A percentile compares a stretch with the other conserved stretches of the same genome.
phyloP scores from a whole-genome alignment of 2,113 vertebrate genomes.

The Saccopteryx leptura region DNA sequence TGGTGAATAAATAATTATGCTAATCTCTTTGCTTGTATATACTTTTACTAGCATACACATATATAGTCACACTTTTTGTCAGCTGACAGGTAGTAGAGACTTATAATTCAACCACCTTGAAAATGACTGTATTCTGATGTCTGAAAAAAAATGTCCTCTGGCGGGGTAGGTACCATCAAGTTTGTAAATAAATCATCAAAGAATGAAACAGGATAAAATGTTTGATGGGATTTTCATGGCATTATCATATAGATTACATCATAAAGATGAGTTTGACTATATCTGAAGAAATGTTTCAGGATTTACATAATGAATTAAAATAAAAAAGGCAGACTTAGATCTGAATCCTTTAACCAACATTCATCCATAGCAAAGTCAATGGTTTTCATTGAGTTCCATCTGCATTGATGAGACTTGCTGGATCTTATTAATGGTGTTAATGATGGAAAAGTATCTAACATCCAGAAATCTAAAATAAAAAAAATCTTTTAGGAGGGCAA shows the following conservation, averaged over 20 bases:
- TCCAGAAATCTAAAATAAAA: background rate
- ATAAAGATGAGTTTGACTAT: slow-evolving; percentile 74
- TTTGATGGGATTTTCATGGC: slow-evolving; percentile 65
- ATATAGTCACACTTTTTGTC: slow-evolving; percentile 25
- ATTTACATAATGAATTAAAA: slow-evolving; percentile 79
- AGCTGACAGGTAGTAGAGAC: slow-evolving; percentile 1
- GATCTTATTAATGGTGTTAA: slow-evolving; percentile 6
- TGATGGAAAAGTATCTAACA: background rate
- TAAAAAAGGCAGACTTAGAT: slow-evolving; percentile 53
- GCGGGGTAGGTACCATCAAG: slow-evolving; percentile 28
- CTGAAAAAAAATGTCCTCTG: slow-evolving; percentile 55
- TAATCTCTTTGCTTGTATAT: background rate
- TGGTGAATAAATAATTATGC: slow-evolving; percentile 18
- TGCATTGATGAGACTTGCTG: background rate
- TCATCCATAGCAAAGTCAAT: slow-evolving; percentile 30
- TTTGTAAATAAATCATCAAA: slow-evolving; percentile 78
- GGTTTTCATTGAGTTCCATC: background rate
- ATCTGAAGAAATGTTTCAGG: slow-evolving; percentile 57
- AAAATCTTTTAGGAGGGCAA: background rate
- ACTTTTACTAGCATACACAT: background rate
- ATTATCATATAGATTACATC: slow-evolving; percentile 83
- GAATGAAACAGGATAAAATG: slow-evolving; percentile 59
- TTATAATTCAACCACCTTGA: slow-evolving; percentile 56
- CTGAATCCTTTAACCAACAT: slow-evolving; percentile 56
- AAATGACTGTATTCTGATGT: slow-evolving; percentile 31